Evolutionary conservation across 2,113 vertebrate genomes (phyloP).

Genomic region (Ramphastos sulfuratus): DNA sequence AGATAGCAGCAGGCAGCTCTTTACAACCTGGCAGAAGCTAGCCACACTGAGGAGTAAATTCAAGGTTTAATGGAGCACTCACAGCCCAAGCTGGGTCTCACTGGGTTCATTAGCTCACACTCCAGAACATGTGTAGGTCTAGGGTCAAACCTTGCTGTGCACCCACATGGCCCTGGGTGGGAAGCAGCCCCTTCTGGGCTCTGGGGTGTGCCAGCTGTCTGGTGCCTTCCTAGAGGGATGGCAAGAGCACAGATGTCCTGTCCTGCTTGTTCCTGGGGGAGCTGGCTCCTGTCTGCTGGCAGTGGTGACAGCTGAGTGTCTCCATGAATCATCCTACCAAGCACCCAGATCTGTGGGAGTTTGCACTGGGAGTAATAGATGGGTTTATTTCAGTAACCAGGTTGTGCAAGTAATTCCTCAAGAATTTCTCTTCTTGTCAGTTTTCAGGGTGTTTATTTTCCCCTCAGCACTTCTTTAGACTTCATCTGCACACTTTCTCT

Average conservation of each 20-base stretch:
- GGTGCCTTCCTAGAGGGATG: rapidly evolving
- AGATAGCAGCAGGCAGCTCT: not conserved
- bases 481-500: not conserved
- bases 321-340: not conserved
- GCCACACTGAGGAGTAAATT: not conserved
- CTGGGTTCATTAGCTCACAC: not conserved
- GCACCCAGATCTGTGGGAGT: not conserved
- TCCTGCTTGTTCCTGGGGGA: not conserved
- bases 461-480: not conserved
- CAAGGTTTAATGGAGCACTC: not conserved
- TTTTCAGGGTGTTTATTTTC: not conserved
- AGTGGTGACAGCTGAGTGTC: not conserved
- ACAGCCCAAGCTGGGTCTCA: rapidly evolving
- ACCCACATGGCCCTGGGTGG: rapidly evolving
- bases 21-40: not conserved
- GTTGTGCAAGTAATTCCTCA: not conserved
- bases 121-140: not conserved
- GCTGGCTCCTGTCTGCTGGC: not conserved
- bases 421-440: not conserved
- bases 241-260: not conserved
- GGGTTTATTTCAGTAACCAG: not conserved
- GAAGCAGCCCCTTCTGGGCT: not conserved
- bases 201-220: rapidly evolving
- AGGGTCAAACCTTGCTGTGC: not conserved
- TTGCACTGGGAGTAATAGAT: not conserved